Conservation (phyloP, 2,113 vertebrate genomes). For the Corythornis madagascariensis region DNA sequence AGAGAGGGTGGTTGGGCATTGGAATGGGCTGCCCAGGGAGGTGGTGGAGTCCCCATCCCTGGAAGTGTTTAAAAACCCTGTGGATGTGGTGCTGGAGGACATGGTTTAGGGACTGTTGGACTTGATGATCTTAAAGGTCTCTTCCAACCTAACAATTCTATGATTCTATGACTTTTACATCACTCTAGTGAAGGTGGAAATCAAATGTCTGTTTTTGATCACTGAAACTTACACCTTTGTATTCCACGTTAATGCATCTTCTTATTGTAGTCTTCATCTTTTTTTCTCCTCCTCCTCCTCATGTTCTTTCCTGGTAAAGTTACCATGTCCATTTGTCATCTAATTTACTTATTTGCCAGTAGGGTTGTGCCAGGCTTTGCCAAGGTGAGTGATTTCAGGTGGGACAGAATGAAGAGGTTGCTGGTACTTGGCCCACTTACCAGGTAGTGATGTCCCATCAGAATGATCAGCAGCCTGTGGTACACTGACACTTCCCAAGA, state of each 20-base stretch:
- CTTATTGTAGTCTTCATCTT: not conserved
- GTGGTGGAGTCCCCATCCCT: too few species aligned
- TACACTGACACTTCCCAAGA: not conserved
- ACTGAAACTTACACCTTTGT: not conserved
- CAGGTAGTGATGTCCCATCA: fast-evolving
- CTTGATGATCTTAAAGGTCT: too few species aligned
- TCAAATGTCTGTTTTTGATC: not conserved
- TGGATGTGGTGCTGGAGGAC: too few species aligned
- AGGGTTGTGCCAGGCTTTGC: fast-evolving
- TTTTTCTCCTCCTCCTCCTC: not conserved
- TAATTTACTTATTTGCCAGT: not conserved
- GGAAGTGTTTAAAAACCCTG: too few species aligned
- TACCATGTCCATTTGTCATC: fast-evolving
- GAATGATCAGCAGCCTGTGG: not conserved
- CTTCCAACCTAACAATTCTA: too few species aligned
- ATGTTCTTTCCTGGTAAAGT: not conserved
- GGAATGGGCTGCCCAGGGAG: too few species aligned
- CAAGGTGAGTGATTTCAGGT: fast-evolving
- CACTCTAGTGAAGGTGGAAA: not conserved
- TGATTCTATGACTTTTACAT: not conserved
- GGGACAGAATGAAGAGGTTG: fast-evolving
- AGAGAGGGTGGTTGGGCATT: too few species aligned
- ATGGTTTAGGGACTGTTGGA: too few species aligned
- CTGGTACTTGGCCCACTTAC: not conserved
- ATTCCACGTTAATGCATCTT: not conserved